Evolutionary conservation across 2,888 invertebrate species (phyloP), one percentile per base, ranked within the genome.

Genomic region (Bembecia ichneumoniformis): DNA sequence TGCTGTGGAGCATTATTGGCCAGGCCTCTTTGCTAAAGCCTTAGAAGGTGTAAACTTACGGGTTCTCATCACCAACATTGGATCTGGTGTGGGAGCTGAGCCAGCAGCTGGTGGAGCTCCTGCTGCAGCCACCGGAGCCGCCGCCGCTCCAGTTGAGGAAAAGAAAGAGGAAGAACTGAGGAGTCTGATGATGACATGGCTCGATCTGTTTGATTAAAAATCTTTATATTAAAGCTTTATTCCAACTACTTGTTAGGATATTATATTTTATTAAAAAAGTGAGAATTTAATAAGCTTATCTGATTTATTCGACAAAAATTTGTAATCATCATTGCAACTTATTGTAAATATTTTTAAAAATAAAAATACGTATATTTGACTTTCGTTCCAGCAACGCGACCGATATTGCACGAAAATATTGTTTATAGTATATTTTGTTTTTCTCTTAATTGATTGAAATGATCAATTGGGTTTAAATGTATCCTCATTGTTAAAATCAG

Each of bases 1-100:
- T 53, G 95, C 96, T 58, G 94, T 99, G 43, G 99, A 99, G 82
- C 98, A 99, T 15, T 99, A 98, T 89, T 99, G 99, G 99, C 98
- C 99, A 44, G 96, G 97, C 67, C 91, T 99, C 51, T 99, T 99
- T 82, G 96, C 99, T 59, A 98, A 98, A 84, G 96, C 98, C 40
- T 88, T 99, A 60, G 98, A 98, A 81, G 96, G 96, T 57, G 89
- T 98, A 58, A 97, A 97, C 77, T 93, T 99, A 50, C 96, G 96
- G 70, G 96, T 96, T 55, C 88, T 98, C 71, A 95, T 98, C 79
- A 95, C 96, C 57, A 97, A 94, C 84, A 93, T 98, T 69, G 96
- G 97, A 15, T 94, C 96, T 47, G 96, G 96, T 57, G 96, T 94
- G 52, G 97, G 96, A 53, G 91, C 94, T 59, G 96, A 94, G 28